Percentiles rank a stretch among this genome's conserved stretches.
Evolutionary conservation across 1,140 invertebrate genomes (phyloP).

Genomic region (Cyrtorhinus lividipennis): DNA sequence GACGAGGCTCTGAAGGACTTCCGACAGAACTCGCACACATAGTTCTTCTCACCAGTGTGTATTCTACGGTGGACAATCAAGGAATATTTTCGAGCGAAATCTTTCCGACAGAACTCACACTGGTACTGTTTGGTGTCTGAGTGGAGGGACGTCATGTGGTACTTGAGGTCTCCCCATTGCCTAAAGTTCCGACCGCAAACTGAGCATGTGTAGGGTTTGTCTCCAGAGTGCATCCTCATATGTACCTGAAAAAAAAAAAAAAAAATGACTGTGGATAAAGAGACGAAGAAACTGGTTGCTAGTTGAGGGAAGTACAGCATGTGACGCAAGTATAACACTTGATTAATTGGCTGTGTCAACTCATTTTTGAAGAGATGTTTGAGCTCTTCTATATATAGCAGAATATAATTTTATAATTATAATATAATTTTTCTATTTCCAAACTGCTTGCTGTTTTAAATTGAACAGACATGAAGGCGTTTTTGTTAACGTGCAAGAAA

Average conservation of each 20-base stretch:
- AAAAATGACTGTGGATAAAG: background rate
- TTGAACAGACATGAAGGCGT: no score
- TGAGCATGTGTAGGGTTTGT: conserved; percentile 66
- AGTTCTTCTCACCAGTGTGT: conserved; percentile 80
- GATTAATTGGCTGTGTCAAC: background rate
- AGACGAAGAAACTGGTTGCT: background rate
- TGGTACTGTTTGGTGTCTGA: conserved; percentile 67
- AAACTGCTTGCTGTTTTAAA: no score
- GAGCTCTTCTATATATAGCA: no score
- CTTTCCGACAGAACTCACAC: conserved; percentile 82
- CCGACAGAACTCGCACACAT: conserved; percentile 69
- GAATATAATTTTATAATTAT: no score
- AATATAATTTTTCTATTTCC: no score
- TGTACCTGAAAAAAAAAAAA: conserved; percentile 40
- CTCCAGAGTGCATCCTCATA: conserved; percentile 54
- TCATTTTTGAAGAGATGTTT: no score
- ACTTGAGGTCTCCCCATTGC: conserved; percentile 79
- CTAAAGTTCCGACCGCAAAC: conserved; percentile 61
- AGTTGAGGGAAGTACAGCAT: background rate
- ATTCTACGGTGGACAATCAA: conserved; percentile 78
- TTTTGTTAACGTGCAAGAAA: no score
- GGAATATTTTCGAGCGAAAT: conserved; percentile 85
- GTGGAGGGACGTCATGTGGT: conserved; percentile 75
- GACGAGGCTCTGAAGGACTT: conserved; percentile 73
- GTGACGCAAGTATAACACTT: background rate